Conservation (phyloP, 2,797 vertebrate species). For the Miichthys miiuy region DNA sequence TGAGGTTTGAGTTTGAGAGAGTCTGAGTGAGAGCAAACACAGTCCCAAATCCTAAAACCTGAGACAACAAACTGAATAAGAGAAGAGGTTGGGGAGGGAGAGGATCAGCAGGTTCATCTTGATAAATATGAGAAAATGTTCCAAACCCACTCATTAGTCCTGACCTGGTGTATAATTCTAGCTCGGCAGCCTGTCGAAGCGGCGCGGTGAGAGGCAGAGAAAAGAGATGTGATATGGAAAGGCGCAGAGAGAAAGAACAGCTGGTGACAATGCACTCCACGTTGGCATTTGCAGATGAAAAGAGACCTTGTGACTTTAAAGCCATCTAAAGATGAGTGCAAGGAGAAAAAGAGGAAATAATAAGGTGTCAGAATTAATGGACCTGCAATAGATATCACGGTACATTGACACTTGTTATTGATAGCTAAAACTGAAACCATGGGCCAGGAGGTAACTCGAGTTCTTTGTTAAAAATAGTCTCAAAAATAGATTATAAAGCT, state of each 20-base stretch:
- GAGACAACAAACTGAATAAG: conserved; percentile 54
- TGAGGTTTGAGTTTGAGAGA: conserved; percentile 24
- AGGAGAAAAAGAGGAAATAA: conserved; percentile 28
- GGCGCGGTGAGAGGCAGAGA: conserved; percentile 12
- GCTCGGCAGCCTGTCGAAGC: conserved; percentile 52
- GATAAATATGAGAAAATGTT: conserved; percentile 67
- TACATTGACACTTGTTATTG: conserved; percentile 14
- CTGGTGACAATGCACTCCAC: conserved; percentile 53
- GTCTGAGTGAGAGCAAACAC: conserved; percentile 12
- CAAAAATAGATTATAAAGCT: not conserved
- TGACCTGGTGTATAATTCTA: conserved; percentile 67
- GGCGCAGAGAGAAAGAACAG: conserved; percentile 44
- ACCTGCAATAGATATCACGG: conserved; percentile 3
- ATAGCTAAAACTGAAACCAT: not conserved
- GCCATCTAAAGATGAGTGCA: conserved; percentile 34
- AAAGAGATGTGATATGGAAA: conserved; percentile 31
- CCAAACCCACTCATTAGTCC: conserved; percentile 73
- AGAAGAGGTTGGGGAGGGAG: conserved; percentile 40
- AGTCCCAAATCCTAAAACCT: conserved; percentile 23
- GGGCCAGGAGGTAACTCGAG: not conserved
- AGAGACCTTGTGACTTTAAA: conserved; percentile 46
- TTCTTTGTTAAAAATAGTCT: not conserved
- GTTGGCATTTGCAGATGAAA: conserved; percentile 69
- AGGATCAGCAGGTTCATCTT: conserved; percentile 65
- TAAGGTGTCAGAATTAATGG: conserved; percentile 36